These are phyloP conservation scores for Leucoraja erinaceus DNA, from an alignment of 2,113 vertebrate species.

Conservation along the genomic window DNA sequence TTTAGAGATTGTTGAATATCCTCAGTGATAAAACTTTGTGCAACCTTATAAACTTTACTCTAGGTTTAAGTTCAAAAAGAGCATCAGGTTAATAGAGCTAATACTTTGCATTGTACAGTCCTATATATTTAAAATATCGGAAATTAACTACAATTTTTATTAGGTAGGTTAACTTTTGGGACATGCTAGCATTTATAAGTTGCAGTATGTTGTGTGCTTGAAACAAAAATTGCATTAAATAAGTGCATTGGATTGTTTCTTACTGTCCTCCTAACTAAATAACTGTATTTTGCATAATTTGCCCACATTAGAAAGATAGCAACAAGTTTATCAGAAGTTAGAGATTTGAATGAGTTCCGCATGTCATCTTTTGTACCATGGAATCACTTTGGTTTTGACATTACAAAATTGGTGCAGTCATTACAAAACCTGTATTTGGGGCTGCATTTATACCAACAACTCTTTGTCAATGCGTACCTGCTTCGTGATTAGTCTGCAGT, in stretches of 20 bases:
- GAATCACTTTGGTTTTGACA: not conserved
- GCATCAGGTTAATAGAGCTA: not conserved
- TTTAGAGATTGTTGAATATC: not conserved
- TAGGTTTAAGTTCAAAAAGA: not conserved
- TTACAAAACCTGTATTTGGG: not conserved
- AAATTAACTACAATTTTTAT: not conserved
- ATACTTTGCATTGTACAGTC: not conserved
- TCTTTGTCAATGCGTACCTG: not conserved
- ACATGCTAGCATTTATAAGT: not conserved
- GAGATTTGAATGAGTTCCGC: not conserved
- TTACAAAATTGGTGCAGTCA: not conserved
- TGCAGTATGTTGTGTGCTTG: not conserved
- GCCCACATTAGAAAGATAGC: not conserved
- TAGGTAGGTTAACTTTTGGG: not conserved
- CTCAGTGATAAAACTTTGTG: not conserved
- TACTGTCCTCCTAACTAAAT: not conserved
- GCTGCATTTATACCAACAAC: not conserved
- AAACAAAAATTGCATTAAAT: constrained; percentile 2
- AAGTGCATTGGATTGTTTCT: not conserved
- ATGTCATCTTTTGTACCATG: constrained; percentile 11
- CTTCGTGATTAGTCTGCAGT: no score
- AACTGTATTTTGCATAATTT: not conserved
- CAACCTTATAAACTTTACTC: not conserved
- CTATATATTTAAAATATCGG: not conserved
- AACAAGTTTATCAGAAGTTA: not conserved